Evolutionary conservation across 1,140 invertebrate genomes (phyloP).

Genomic region (Ceratosolen solmsi): DNA sequence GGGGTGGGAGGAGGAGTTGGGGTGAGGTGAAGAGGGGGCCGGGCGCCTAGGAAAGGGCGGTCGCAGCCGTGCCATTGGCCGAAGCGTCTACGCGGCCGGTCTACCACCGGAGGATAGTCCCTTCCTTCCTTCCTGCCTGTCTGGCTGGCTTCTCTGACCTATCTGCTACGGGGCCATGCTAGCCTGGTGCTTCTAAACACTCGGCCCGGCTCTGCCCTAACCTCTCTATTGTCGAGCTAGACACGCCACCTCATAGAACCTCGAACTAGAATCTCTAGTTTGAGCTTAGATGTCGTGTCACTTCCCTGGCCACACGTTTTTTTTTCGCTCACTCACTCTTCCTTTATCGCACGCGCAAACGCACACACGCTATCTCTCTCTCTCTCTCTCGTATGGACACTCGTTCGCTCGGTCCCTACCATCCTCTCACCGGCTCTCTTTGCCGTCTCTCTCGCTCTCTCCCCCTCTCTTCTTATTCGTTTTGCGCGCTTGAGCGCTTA

Average conservation of each 20-base stretch:
- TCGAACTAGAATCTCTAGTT: not conserved
- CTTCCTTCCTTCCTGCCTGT: constrained; percentile 43
- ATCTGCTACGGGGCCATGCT: constrained; percentile 59
- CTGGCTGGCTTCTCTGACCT: constrained; percentile 28
- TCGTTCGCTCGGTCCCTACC: no score
- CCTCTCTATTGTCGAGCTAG: constrained; percentile 49
- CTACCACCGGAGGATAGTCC: constrained; percentile 20
- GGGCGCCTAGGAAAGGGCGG: constrained; percentile 49
- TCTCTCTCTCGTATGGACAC: no score
- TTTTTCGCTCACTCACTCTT: no score
- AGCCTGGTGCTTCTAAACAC: constrained; percentile 66
- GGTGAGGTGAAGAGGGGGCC: not conserved
- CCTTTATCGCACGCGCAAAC: no score
- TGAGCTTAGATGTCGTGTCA: no score
- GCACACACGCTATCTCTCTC: no score
- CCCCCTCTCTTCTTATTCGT: not conserved
- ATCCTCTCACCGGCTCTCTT: not conserved
- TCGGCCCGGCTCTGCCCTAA: constrained; percentile 59
- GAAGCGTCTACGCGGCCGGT: not conserved
- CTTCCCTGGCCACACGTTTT: no score
- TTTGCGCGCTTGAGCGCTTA: not conserved
- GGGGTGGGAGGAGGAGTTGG: not conserved
- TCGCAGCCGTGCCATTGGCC: constrained; percentile 43
- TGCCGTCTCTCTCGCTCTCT: not conserved
- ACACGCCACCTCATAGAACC: not conserved